Evolutionary conservation across 2,888 invertebrate species (phyloP).

Genomic region (Caenorhabditis auriculariae): DNA sequence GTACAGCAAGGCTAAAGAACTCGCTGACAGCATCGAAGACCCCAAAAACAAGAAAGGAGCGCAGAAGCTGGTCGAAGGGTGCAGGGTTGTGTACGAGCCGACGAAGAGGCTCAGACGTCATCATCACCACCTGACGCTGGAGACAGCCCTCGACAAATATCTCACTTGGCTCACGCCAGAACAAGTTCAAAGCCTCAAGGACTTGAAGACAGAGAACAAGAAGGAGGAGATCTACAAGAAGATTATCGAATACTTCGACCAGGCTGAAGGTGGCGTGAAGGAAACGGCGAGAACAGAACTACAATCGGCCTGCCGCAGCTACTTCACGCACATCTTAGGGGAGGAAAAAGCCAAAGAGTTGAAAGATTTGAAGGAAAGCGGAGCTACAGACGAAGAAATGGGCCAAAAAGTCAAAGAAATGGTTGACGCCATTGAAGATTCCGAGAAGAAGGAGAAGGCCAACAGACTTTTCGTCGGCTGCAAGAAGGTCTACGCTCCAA

Average conservation of each 20-base stretch:
- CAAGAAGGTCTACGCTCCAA: conserved; percentile 22
- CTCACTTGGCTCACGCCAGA: conserved; percentile 35
- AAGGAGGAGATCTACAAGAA: conserved; percentile 27
- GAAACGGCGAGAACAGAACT: conserved; percentile 40
- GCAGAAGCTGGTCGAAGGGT: conserved; percentile 15
- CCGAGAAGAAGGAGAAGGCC: conserved; percentile 38
- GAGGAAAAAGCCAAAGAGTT: conserved; percentile 32
- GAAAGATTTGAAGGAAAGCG: conserved; percentile 35
- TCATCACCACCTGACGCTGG: too few relatives aligned
- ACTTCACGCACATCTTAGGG: conserved; percentile 34
- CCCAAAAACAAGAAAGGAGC: conserved; percentile 40
- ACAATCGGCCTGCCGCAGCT: conserved; percentile 40
- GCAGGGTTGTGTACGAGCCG: too few relatives aligned
- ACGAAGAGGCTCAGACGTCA: too few relatives aligned
- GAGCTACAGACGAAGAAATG: conserved; percentile 29
- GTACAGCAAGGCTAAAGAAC: conserved; percentile 29
- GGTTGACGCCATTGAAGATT: conserved; percentile 32
- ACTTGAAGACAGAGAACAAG: conserved; percentile 39
- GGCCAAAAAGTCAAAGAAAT: conserved; percentile 31
- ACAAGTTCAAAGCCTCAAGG: conserved; percentile 35
- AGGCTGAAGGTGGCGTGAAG: conserved; percentile 40
- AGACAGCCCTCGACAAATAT: conserved; percentile 23
- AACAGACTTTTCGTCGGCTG: conserved; percentile 26
- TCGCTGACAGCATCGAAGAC: conserved; percentile 31
- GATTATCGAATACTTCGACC: conserved; percentile 31